Evolutionary conservation across 2,888 invertebrate species (phyloP), one percentile per base, ranked within the genome.

Genomic region (Antheraea yamamai): DNA sequence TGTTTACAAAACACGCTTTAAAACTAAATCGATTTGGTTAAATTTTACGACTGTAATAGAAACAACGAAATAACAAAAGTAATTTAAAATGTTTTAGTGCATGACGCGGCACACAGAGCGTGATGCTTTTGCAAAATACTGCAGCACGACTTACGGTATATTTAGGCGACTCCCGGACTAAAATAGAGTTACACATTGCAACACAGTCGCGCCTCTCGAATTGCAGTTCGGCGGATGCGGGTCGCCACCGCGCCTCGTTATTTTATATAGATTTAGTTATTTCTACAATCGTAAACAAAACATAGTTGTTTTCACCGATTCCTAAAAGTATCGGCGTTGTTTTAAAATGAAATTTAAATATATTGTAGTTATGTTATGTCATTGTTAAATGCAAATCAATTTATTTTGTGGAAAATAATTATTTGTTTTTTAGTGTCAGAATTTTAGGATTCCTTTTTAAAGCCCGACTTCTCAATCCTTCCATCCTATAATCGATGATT

Each of bases 61-160:
- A 70, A 75, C 61, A 75, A 61, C 30, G 64, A 39, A 74, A 12
- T 23, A 70, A 55, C 39, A 20, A 72, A 75, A 61, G 61, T 51
- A 20, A 61, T 47, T 6, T 71, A 14, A 74, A 74, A 70, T 26
- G 58, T 55, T 26, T 30, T 66, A 26, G 30, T 39, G 12, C 68
- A 68, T 61, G 39, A 47, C 58, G 30, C 16, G 71, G 68, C 68
- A 55, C 61, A 75, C 61, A 75, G 72, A n/a, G 23, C 61, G 74
- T 75, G 72, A 75, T 71, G 64, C 70, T 61, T 72, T 75, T 72
- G 71, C 74, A 75, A 75, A 75, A 75, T 52, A 74, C 58, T 72
- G 14, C 58, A 58, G 20, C 74, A 47, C 58, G 16, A 75, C 35
- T 75, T 58, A 61, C 16, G 23, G 35, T 47, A 72, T 72, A 75